Evolutionary conservation across 2,113 vertebrate species (phyloP), one percentile per base, ranked within the genome.

Genomic region (Eptesicus fuscus): DNA sequence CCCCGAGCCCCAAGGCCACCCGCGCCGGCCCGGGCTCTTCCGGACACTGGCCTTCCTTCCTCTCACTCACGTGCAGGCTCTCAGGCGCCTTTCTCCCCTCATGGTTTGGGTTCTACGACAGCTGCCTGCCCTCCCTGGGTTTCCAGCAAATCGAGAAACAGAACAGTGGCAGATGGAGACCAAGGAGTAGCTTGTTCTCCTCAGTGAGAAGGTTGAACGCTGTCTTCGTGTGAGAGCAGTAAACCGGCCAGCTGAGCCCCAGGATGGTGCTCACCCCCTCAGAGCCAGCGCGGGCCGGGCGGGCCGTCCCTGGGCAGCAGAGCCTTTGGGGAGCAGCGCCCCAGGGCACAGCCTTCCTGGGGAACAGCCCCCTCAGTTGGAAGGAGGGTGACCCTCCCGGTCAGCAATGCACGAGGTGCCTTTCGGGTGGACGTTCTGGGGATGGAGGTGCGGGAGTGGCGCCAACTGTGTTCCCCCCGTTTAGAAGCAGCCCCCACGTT

Each of bases 111-210:
- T 94, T 87, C 80, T 76, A 37, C 30, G 76, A 92, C 67, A 96
- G 79, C 28, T 63, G 37, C 63, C 70, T 40, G n/a, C 56, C 28
- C 35, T 70, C 32, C 35, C 74, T 74, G 79, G 28, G 69, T 73
- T 94, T 82, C 73, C 61, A 86, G 47, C 69, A 82, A 42, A 83
- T 73, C 92, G 88, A 92, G 91, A 92, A 94, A 65, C 84, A 88
- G 79, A 90, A 76, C 1, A 69, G 47, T 88, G 77, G 61, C 73
- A 91, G 93, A 87, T 79, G 49, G 93, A 91, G 76, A 61, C 88
- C 30, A 40, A 32, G 51, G 79, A 87, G 53, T 44, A 47, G 17
- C 70, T 82, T 53, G 69, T 63, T 87, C 74, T 95, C 73, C 49
- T 83, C 44, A 91, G 74, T 44, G 69, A 78, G 47, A 82, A 49